Evolutionary conservation across 1,140 invertebrate genomes (phyloP).

Genomic region (Lethocerus indicus): DNA sequence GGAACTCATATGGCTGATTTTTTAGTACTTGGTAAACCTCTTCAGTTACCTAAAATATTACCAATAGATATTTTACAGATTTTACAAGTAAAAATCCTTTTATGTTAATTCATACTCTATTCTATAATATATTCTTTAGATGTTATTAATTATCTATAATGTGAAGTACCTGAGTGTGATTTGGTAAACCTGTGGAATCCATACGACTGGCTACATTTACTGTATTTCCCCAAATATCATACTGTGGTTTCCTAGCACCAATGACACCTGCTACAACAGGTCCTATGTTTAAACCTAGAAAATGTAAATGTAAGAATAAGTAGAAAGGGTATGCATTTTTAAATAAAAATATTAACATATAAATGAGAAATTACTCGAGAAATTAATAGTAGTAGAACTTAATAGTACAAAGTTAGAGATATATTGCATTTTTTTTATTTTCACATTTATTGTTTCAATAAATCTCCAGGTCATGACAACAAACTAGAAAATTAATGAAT

Average conservation of each 20-base stretch:
- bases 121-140: too few species aligned
- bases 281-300: slow-evolving; percentile 70
- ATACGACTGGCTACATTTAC: slow-evolving; percentile 84
- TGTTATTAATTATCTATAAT: slow-evolving; percentile 7
- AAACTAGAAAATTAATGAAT: too few species aligned
- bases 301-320: too few species aligned
- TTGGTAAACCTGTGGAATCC: slow-evolving; percentile 71
- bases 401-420: too few species aligned
- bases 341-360: too few species aligned
- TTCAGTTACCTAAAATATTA: slow-evolving; percentile 44
- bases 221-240: slow-evolving; percentile 93
- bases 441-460: too few species aligned
- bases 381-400: too few species aligned
- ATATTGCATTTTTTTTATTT: too few species aligned
- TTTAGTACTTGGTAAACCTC: slow-evolving; percentile 58
- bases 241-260: slow-evolving; percentile 84
- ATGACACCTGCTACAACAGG: slow-evolving; percentile 89
- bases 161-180: slow-evolving; percentile 49
- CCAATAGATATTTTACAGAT: background rate
- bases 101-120: background rate
- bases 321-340: too few species aligned
- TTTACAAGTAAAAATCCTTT: background rate
- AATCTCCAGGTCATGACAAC: too few species aligned
- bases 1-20: slow-evolving; percentile 54
- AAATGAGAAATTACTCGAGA: too few species aligned